Evolutionary conservation across 2,113 vertebrate species (phyloP).

Genomic region (Odocoileus hemionus): DNA sequence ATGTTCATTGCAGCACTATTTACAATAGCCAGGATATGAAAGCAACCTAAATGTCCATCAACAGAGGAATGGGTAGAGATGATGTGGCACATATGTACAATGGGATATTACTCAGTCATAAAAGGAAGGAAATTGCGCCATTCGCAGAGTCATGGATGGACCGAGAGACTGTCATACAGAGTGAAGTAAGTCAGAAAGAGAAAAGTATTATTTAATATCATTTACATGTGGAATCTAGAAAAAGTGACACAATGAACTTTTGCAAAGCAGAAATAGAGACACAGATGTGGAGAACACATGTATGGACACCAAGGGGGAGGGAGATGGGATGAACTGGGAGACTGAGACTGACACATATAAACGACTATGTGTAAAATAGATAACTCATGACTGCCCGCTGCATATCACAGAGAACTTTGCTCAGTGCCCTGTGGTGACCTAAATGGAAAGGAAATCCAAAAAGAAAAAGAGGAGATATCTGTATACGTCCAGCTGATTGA

Average conservation of each 20-base stretch:
- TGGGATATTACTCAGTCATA: too few relatives aligned
- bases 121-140: too few relatives aligned
- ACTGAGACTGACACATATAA: not conserved
- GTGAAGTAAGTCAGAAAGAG: too few relatives aligned
- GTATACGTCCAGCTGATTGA: not conserved
- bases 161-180: too few relatives aligned
- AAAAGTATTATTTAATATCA: too few relatives aligned
- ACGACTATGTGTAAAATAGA: not conserved
- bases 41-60: too few relatives aligned
- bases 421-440: not conserved
- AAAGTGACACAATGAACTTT: not conserved
- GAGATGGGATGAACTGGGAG: not conserved
- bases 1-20: too few relatives aligned
- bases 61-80: too few relatives aligned
- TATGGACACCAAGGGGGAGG: not conserved
- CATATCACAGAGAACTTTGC: not conserved
- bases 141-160: too few relatives aligned
- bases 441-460: not conserved
- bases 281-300: not conserved
- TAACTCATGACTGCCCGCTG: not conserved
- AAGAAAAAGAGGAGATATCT: not conserved
- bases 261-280: not conserved
- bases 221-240: not conserved
- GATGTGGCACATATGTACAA: too few relatives aligned
- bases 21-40: too few relatives aligned